phyloP scores from a whole-genome alignment of 1,140 invertebrate species.

The Anastatus disparis region DNA sequence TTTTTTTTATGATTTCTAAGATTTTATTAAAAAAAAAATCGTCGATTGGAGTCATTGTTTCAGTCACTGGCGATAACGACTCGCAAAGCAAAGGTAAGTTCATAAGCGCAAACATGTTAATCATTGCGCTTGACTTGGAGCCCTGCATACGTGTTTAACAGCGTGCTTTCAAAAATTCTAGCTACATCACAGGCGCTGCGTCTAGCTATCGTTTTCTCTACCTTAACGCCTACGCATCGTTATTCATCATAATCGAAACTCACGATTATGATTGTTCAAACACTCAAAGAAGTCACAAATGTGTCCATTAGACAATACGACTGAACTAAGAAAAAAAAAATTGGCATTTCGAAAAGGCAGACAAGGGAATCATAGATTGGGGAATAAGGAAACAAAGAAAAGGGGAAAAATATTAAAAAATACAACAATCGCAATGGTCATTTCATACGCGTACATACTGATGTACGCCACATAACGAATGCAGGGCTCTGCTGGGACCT shows the following conservation, averaged over 20 bases:
- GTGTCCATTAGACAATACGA: conserved; percentile 42
- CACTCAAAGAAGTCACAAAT: conserved; percentile 46
- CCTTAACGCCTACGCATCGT: conserved; percentile 54
- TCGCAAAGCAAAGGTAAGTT: conserved; percentile 37
- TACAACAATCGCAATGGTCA: conserved; percentile 52
- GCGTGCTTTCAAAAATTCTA: conserved; percentile 53
- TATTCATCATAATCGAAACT: conserved; percentile 41
- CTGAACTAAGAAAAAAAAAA: conserved; percentile 47
- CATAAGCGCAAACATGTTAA: conserved; percentile 22
- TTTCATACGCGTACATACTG: conserved; percentile 49
- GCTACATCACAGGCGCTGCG: conserved; percentile 63
- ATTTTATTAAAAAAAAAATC: conserved; percentile 32
- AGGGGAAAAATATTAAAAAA: conserved; percentile 52
- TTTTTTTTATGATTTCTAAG: conserved; percentile 7
- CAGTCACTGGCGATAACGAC: conserved; percentile 26
- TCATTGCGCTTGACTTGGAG: conserved; percentile 38
- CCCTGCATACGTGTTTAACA: conserved; percentile 53
- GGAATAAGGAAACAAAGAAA: conserved; percentile 26
- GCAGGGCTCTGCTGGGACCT: conserved; percentile 52
- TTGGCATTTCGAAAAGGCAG: conserved; percentile 40
- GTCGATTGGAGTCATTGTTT: conserved; percentile 9
- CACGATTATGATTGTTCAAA: conserved; percentile 52
- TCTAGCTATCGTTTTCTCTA: conserved; percentile 57
- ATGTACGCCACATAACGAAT: conserved; percentile 47
- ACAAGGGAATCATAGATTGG: conserved; percentile 3